phyloP scores from a whole-genome alignment of 2,113 vertebrate genomes.

The Choloepus hoffmanni region DNA sequence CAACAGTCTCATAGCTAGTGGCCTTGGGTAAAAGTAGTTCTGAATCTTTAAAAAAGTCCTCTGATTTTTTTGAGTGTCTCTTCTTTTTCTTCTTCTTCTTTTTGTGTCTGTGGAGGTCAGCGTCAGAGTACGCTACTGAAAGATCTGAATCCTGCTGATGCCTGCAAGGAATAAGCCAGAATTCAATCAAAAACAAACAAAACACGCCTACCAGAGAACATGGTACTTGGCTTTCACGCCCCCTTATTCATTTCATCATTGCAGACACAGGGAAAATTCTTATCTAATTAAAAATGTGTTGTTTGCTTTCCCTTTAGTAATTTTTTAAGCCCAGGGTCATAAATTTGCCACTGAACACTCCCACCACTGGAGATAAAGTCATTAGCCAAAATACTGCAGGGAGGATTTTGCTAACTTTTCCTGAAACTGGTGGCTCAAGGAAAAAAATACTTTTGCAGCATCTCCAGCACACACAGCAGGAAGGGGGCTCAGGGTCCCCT shows the following conservation, averaged over 20 bases:
- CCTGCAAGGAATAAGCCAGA: conserved; percentile 74
- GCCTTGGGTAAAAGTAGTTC: conserved; percentile 74
- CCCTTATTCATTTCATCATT: fast-evolving
- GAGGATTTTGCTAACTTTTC: neutral
- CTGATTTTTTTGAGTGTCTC: conserved; percentile 84
- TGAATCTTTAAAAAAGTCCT: conserved; percentile 75
- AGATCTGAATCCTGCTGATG: conserved; percentile 86
- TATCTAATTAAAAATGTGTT: neutral
- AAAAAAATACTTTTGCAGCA: fast-evolving
- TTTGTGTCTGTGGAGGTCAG: conserved; percentile 88
- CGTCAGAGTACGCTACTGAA: conserved; percentile 84
- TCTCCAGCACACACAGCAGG: neutral
- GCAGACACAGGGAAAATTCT: too few species aligned
- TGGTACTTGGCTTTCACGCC: fast-evolving
- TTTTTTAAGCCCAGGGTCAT: neutral
- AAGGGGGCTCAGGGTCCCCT: too few species aligned
- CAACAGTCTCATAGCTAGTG: conserved; percentile 56
- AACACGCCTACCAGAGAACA: neutral
- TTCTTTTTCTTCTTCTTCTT: conserved; percentile 92
- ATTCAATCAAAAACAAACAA: neutral
- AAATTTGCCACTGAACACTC: neutral
- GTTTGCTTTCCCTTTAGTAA: neutral
- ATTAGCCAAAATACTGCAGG: neutral
- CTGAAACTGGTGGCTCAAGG: neutral
- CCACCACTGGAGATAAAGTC: neutral